A percentile compares a stretch with the other conserved stretches of the same genome.
phyloP scores from a whole-genome alignment of 1,140 invertebrate species.

The Pseudomyrmex concolor region DNA sequence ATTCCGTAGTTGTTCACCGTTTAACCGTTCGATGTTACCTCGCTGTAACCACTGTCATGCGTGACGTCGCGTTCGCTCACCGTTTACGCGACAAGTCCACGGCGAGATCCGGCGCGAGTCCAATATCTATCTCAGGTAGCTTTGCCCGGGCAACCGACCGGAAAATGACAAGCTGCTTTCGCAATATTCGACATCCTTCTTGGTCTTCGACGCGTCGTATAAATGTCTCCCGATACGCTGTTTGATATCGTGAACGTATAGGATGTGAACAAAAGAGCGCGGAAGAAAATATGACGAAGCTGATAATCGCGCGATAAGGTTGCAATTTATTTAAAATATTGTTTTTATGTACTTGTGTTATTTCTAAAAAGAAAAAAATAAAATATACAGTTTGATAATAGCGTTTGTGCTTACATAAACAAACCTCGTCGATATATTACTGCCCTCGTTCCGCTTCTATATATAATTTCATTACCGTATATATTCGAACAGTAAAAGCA shows the following conservation, averaged over 20 bases:
- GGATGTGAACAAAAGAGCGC: too few relatives aligned
- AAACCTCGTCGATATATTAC: too few relatives aligned
- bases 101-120: conserved; percentile 21
- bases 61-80: conserved; percentile 32
- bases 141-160: conserved; percentile 36
- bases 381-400: not conserved
- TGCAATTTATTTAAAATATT: not conserved
- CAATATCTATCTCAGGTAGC: conserved; percentile 20
- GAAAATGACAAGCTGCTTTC: conserved; percentile 52
- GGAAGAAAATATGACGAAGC: conserved; percentile 4
- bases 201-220: not conserved
- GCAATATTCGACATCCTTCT: conserved; percentile 49
- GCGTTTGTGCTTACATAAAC: too few relatives aligned
- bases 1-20: not conserved
- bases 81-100: conserved; percentile 36
- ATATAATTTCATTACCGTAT: too few relatives aligned
- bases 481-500: not conserved
- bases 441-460: too few relatives aligned
- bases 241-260: conserved; percentile 12
- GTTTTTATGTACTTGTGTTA: not conserved
- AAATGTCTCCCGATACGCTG: conserved; percentile 7
- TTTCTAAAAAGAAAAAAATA: not conserved
- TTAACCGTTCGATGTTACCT: not conserved
- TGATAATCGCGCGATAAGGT: too few relatives aligned
- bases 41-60: not conserved